These are phyloP conservation scores for Lepidocyrtoides sp. DNA, from an alignment of 2,888 invertebrate genomes.

Conservation along the genomic window DNA sequence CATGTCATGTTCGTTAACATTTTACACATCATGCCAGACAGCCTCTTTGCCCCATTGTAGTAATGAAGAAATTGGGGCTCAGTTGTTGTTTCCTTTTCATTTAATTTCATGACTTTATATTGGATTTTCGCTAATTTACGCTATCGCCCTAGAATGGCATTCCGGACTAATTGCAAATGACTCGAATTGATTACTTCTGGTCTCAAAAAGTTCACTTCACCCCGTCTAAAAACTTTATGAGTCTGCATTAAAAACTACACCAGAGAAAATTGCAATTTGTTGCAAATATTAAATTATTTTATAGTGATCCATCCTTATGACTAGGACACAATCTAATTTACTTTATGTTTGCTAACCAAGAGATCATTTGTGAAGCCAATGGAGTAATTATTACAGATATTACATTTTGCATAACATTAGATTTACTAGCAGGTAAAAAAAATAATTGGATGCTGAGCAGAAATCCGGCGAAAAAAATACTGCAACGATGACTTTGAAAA, in stretches of 20 bases:
- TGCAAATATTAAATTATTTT: not conserved
- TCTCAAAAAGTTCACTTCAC: too few relatives aligned
- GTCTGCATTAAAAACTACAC: not conserved
- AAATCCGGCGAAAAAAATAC: constrained; percentile 47
- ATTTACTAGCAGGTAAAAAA: constrained; percentile 31
- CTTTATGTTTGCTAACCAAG: not conserved
- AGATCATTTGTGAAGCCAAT: not conserved
- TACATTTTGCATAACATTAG: constrained; percentile 1
- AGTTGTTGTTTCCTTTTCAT: not conserved
- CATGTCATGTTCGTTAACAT: not conserved
- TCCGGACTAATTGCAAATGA: constrained; percentile 68
- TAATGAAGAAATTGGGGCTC: not conserved
- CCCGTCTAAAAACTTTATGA: too few relatives aligned
- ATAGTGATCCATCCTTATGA: too few relatives aligned
- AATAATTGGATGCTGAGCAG: constrained; percentile 54
- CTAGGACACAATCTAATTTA: not conserved
- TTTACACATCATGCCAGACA: not conserved
- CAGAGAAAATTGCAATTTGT: not conserved
- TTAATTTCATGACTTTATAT: not conserved
- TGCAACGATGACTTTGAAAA: constrained; percentile 40
- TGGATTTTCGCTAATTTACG: constrained; percentile 13
- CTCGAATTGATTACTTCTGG: constrained; percentile 56
- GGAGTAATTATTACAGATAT: not conserved
- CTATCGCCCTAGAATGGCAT: constrained; percentile 29
- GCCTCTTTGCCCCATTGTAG: not conserved